Evolutionary conservation across 2,888 invertebrate genomes (phyloP), one percentile per base, ranked within the genome.

Genomic region (Ichneumon xanthorius): DNA sequence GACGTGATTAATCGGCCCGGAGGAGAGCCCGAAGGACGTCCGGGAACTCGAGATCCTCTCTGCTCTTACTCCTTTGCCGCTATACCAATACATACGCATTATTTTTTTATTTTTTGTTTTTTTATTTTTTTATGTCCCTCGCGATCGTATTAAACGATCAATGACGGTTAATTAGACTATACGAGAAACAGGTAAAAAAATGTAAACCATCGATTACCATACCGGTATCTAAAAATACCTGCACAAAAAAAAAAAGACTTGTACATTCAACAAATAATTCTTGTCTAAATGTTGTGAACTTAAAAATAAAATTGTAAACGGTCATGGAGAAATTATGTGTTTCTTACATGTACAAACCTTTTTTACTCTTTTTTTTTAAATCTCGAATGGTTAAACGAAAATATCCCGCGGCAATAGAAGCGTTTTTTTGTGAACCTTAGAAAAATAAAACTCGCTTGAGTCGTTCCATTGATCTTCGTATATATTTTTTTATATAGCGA

Each of bases 1-100:
- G 88, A 86, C 88, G 84, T 88, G 89, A 91, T 92, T 91, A 92
- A 92, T 92, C 90, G 90, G 37, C 61, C 83, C 82, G 76, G 84
- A 85, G 83, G 84, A 85, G 71, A 79, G 76, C 81, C 79, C 86
- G 86, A 84, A 84, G 85, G 85, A 85, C 85, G 82, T 82, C 72
- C 82, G 82, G 82, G 82, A 85, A 73, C 78, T 79, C 85, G 70
- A 61, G 63, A 80, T 85, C 82, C 76, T 85, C 80, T 73, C 58
- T 45, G 33, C 37, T 45, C 26, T 48, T 81, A 72, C 71, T 76
- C 81, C 67, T 75, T 72, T 68, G 76, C 67, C 65, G 55, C 70
- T 55, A 40, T 71, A 45, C 61, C 50, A 33, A 67, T 78, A 45
- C 61, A 67, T 67, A 19, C 61, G 19, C n/a, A 73, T 45, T n/a